Base-by-base conservation (phyloP, 1,140 invertebrate species). In the Trichoplusia ni region DNA sequence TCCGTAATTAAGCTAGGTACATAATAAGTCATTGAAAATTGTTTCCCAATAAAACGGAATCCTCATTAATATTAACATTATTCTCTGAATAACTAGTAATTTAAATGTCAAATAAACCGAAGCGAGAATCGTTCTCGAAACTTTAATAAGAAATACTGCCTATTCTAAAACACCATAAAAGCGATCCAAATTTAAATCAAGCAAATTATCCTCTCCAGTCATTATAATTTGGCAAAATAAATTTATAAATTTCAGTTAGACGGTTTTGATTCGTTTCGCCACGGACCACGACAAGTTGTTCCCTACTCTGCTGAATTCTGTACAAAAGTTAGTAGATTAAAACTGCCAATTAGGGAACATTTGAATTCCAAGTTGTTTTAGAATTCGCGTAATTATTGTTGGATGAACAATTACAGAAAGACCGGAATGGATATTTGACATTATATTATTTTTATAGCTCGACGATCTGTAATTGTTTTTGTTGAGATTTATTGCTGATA, bases 281-380 rank as follows among this genome's bases (percentile, higher is more conserved):
- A 73, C 74, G 78, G 58, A 88, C 84, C 86, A 77, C 82, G 84
- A 89, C 85, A 88, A 89, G 79, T 89, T 86, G 86, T 81, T 85
- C 75, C 84, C 71, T 79, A 85, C 83, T 85, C 86, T 82, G 81
- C 73, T 77, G 77, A 84, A 81, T 83, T 86, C 82, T 79, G 84
- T 75, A 83, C 84, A 83, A 86, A 89, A 89, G 84, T 89, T 87
- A 85, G 82, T 86, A 86, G 80, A 89, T 88, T 89, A 88, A 88
- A 88, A 84, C 84, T 89, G 86, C 85, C 86, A 89, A 88, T 89
- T 89, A 89, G 78, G 77, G 74, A 86, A 75, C 84, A 88, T 86
- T 89, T 89, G 77, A 89, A 89, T 81, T 89, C 83, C 78, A 79
- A 85, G 78, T 86, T 86, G 82, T 86, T 88, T 86, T 82, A 86